A percentile compares a stretch with the other conserved stretches of the same genome.
These are phyloP conservation scores for Tamias sibiricus DNA, from an alignment of 2,113 vertebrate genomes.

Conservation along the genomic window DNA sequence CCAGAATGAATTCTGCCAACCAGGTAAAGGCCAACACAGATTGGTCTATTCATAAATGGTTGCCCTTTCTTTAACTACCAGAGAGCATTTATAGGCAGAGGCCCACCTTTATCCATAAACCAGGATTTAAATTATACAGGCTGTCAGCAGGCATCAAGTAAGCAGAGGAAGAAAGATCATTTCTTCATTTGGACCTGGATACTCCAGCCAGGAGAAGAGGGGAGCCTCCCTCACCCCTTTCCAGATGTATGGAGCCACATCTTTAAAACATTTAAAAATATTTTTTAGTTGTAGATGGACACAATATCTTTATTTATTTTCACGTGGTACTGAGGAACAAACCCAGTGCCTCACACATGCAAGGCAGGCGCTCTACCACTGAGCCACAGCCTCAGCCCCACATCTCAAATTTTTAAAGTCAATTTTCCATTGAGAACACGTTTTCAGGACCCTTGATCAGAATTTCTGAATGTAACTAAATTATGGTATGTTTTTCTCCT, in stretches of 20 bases:
- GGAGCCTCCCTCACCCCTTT: not conserved
- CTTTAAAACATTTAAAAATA: too few relatives aligned
- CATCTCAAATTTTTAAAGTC: not conserved
- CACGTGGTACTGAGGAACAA: too few relatives aligned
- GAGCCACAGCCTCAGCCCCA: too few relatives aligned
- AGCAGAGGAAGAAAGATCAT: not conserved
- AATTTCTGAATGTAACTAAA: constrained; percentile 5
- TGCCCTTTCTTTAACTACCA: constrained; percentile 64
- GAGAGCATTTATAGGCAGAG: constrained; percentile 50
- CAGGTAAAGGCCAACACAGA: constrained; percentile 59
- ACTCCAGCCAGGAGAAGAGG: not conserved
- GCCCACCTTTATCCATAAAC: not conserved
- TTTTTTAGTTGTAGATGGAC: too few relatives aligned
- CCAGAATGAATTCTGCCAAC: constrained; percentile 24
- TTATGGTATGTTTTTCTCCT: not conserved
- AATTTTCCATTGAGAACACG: not conserved
- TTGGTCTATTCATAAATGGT: constrained; percentile 54
- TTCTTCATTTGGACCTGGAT: not conserved
- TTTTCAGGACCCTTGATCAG: not conserved
- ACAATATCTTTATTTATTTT: too few relatives aligned
- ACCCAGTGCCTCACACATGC: too few relatives aligned
- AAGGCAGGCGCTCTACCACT: too few relatives aligned
- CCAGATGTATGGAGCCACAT: not conserved
- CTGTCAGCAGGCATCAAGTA: constrained; percentile 21
- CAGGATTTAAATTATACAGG: not conserved